phyloP scores from a whole-genome alignment of 2,113 vertebrate genomes.

The Balaenoptera acutorostrata region DNA sequence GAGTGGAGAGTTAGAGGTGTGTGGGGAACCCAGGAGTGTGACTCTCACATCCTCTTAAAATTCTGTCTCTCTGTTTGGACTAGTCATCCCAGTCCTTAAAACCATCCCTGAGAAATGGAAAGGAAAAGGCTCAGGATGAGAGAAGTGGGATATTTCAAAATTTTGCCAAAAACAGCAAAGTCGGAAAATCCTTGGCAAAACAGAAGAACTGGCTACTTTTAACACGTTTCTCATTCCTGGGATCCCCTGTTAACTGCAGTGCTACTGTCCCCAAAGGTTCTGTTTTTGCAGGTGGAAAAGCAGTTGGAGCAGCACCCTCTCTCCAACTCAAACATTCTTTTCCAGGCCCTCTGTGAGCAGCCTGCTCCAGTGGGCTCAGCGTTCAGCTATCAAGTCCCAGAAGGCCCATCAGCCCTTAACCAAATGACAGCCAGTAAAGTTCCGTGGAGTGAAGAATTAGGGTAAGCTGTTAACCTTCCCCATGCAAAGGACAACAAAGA shows the following conservation, averaged over 20 bases:
- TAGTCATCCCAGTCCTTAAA: slow-evolving; percentile 21
- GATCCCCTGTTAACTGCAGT: background rate
- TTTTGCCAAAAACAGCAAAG: slow-evolving; percentile 67
- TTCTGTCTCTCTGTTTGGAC: slow-evolving; percentile 51
- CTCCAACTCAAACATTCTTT: slow-evolving; percentile 54
- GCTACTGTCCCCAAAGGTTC: slow-evolving; percentile 40
- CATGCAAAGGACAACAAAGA: slow-evolving; percentile 61
- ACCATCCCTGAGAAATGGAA: slow-evolving; percentile 27
- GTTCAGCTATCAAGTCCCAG: slow-evolving; percentile 25
- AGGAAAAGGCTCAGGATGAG: slow-evolving; percentile 46
- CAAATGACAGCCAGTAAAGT: slow-evolving; percentile 64
- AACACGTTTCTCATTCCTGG: slow-evolving; percentile 51
- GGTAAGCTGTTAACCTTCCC: slow-evolving; percentile 65
- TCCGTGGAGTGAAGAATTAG: slow-evolving; percentile 55
- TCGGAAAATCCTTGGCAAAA: slow-evolving; percentile 64
- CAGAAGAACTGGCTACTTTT: slow-evolving; percentile 59
- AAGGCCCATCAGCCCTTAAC: slow-evolving; percentile 54
- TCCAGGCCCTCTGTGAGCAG: slow-evolving; percentile 16
- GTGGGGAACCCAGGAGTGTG: background rate
- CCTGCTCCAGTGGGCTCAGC: background rate
- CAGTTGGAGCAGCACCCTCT: slow-evolving; percentile 31
- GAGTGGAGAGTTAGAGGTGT: background rate
- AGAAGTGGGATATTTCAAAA: slow-evolving; percentile 68
- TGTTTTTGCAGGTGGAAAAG: slow-evolving; percentile 68
- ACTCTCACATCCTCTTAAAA: slow-evolving; percentile 56